A percentile compares a stretch with the other conserved stretches of the same genome.
These are phyloP conservation scores for Cabera pusaria DNA, from an alignment of 2,888 invertebrate species.

Conservation along the genomic window DNA sequence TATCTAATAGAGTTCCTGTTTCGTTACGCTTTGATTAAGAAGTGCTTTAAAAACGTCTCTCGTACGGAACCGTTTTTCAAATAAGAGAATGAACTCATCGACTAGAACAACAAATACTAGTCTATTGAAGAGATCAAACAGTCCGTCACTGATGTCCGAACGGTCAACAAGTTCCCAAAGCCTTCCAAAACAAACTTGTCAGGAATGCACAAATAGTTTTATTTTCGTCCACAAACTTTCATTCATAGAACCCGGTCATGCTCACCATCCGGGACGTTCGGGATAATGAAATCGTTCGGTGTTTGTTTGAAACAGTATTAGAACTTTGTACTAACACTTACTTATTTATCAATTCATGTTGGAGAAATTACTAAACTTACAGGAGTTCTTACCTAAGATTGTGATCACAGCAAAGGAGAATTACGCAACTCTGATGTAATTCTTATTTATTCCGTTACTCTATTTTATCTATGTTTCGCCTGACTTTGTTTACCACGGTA, in stretches of 20 bases:
- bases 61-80: neutral
- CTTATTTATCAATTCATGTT: too few relatives aligned
- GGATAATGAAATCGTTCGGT: conserved; percentile 63
- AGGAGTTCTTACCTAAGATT: too few relatives aligned
- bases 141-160: conserved; percentile 12
- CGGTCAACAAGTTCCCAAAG: conserved; percentile 17
- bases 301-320: conserved; percentile 11
- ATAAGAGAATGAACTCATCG: conserved; percentile 6
- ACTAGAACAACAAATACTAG: conserved; percentile 8
- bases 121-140: conserved; percentile 14
- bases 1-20: too few relatives aligned
- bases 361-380: too few relatives aligned
- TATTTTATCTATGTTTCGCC: too few relatives aligned
- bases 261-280: conserved; percentile 44
- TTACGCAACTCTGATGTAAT: too few relatives aligned
- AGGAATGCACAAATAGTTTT: conserved; percentile 36
- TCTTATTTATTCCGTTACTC: too few relatives aligned
- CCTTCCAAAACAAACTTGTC: conserved; percentile 27
- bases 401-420: too few relatives aligned
- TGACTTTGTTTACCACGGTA: too few relatives aligned
- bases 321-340: too few relatives aligned
- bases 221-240: conserved; percentile 38
- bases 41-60: too few relatives aligned
- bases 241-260: conserved; percentile 54
- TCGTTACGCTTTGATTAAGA: too few relatives aligned